Conservation (phyloP, 2,888 invertebrate genomes). For the Mayetiola destructor region DNA sequence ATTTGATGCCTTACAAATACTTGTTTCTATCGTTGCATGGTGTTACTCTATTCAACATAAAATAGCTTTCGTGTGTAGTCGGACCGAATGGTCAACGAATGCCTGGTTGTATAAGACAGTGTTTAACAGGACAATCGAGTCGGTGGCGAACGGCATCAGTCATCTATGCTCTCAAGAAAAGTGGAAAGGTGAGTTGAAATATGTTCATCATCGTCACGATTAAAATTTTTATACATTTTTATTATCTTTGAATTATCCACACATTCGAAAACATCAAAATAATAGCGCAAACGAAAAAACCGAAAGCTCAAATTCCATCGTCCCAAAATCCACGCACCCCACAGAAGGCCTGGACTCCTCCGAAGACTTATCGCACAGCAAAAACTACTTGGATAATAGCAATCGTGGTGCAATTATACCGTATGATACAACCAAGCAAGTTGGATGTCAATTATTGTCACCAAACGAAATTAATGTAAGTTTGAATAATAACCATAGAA, state of each 20-base stretch:
- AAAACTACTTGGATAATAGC: slow-evolving; percentile 38
- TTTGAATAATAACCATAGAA: slow-evolving; percentile 7
- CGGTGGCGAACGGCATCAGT: slow-evolving; percentile 41
- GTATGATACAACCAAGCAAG: slow-evolving; percentile 31
- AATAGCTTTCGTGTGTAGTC: slow-evolving; percentile 37
- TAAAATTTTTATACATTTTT: slow-evolving; percentile 8
- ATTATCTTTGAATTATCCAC: too few relatives aligned
- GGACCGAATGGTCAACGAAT: slow-evolving; percentile 36
- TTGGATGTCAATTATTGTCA: slow-evolving; percentile 44
- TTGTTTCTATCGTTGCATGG: slow-evolving; percentile 14
- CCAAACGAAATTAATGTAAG: slow-evolving; percentile 51
- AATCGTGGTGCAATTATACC: slow-evolving; percentile 36
- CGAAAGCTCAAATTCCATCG: slow-evolving; percentile 60
- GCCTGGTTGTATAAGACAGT: slow-evolving; percentile 38
- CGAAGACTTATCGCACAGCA: slow-evolving; percentile 37
- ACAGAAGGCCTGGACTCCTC: slow-evolving; percentile 38
- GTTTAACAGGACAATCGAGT: slow-evolving; percentile 37
- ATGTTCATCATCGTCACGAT: not conserved
- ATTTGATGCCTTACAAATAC: not conserved
- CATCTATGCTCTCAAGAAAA: slow-evolving; percentile 40
- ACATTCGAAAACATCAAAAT: not conserved
- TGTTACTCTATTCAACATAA: slow-evolving; percentile 9
- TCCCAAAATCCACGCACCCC: slow-evolving; percentile 74
- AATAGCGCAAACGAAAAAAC: slow-evolving; percentile 35
- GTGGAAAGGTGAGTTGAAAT: slow-evolving; percentile 41